Evolutionary conservation across 2,113 vertebrate species (phyloP).

Genomic region (Vidua chalybeata): DNA sequence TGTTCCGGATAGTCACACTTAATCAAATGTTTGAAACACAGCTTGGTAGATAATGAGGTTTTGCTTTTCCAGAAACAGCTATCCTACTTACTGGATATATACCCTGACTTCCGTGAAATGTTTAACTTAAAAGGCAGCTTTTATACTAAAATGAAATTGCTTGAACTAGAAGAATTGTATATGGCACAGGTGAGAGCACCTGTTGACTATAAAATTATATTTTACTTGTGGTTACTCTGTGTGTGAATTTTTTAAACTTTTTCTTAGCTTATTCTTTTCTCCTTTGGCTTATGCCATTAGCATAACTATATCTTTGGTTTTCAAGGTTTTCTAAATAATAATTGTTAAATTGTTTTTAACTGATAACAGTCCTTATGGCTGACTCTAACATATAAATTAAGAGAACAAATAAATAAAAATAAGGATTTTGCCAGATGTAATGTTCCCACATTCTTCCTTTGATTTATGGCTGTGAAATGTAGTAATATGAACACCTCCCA

Average conservation of each 20-base stretch:
- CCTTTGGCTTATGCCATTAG: neutral
- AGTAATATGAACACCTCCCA: neutral
- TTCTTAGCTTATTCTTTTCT: neutral
- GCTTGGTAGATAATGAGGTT: neutral
- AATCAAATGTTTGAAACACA: neutral
- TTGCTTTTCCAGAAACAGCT: neutral
- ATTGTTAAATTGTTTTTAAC: neutral
- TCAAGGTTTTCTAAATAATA: neutral
- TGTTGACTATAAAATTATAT: neutral
- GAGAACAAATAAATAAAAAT: neutral
- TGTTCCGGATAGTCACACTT: conserved; percentile 1
- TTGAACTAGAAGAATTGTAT: neutral
- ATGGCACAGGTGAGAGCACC: neutral
- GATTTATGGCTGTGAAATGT: neutral
- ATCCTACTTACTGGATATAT: neutral
- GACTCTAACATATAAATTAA: neutral
- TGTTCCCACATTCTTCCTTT: neutral
- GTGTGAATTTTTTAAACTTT: neutral
- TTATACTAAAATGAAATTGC: neutral
- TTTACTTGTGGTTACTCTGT: neutral
- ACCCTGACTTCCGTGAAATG: neutral
- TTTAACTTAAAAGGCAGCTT: neutral
- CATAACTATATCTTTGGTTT: neutral
- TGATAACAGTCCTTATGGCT: neutral
- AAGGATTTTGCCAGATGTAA: neutral